Base-by-base conservation (phyloP, 2,113 vertebrate species). In the Amblyornis subalaris region DNA sequence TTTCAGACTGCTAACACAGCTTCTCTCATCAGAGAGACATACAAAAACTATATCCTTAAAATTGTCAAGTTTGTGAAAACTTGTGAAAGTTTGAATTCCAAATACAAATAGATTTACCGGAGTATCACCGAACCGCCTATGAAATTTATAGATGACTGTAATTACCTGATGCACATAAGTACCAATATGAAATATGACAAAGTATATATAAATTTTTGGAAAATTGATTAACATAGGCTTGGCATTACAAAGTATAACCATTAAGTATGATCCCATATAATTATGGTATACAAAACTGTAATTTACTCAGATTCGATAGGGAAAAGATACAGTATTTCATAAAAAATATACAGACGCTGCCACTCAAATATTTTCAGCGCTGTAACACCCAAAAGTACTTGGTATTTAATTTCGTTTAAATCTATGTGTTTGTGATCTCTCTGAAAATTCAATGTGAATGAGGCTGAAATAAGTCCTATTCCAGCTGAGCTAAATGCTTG, bases 241-340 rank as follows among this genome's bases (percentile, higher is more conserved):
- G 74, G 51, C 36, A 86, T 88, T 96, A 96, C 31, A 90, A 97
- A 96, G 66, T 88, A 72, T 71, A 95, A 65, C 64, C 44, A 91
- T 87, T 67, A 87, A 90, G 51, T 66, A 74, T 53, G 44, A 95
- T 65, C n/a, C 42, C 93, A 93, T 73, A 55, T 95, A 97, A 97
- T 96, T 96, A 96, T 66, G 57, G 25, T 70, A 94, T 95, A 25
- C 44, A 92, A 97, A 97, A 94, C 85, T 93, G 38, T 77, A 95
- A 95, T 97, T 97, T 96, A 94, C n/a, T 95, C 79, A 96, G 4
- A 96, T 95, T 94, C 93, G 29, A 95, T 97, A 96, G 95, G 60
- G 44, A 24, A 88, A 53, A 95, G 76, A 90, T 91, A 94, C 10
- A 85, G 35, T 58, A 75, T 80, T n/a, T 77, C 60, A 94, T 92